Evolutionary conservation across 1,140 invertebrate species (phyloP), one percentile per base, ranked within the genome.

Genomic region (Drosophila quadrilineata): DNA sequence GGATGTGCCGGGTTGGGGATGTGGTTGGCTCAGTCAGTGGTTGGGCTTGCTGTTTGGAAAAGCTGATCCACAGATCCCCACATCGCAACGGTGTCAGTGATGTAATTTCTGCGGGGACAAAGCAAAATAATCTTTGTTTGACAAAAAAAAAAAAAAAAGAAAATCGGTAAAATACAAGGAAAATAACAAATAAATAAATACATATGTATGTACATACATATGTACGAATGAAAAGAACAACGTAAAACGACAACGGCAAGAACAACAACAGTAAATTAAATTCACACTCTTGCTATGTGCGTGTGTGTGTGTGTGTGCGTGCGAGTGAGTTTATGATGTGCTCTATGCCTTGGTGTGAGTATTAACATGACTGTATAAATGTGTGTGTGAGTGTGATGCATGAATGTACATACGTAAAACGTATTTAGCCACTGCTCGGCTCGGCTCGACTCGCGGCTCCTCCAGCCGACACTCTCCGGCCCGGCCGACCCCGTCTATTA

Each of bases 241-340:
- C 64, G 67, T 58, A 69, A 75, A 71, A 79, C 57, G 49, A 71
- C 46, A 76, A 80, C 60, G 58, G 65, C 69, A n/a, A n/a, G n/a
- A n/a, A 43, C 40, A 84, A 82, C 77, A 84, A 84, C 53, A 77
- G 69, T 58, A 69, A 84, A 84, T 84, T 62, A 72, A 72, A 76
- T 76, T 76, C 72, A 72, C 63, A 63, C 46, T 36, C 28, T 22
- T 29, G 12, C 3, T 8, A 36, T 35, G 40, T 43, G 17, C 31
- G 49, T 65, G 29, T 33, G 43, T 35, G 59, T 41, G 3, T 43
- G 33, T 50, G 48, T 58, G 29, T 33, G 48, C 35, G 59, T 46
- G 6, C 9, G 41, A 54, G 73, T 53, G 58, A 67, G 63, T 49
- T 40, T 50, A 36, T 43, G 10, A 21, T 31, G 24, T 41, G 48